Percentiles rank a stretch among this genome's conserved stretches.
These are phyloP conservation scores for Parnassius orleans DNA, from an alignment of 2,888 invertebrate genomes.

Conservation along the genomic window DNA sequence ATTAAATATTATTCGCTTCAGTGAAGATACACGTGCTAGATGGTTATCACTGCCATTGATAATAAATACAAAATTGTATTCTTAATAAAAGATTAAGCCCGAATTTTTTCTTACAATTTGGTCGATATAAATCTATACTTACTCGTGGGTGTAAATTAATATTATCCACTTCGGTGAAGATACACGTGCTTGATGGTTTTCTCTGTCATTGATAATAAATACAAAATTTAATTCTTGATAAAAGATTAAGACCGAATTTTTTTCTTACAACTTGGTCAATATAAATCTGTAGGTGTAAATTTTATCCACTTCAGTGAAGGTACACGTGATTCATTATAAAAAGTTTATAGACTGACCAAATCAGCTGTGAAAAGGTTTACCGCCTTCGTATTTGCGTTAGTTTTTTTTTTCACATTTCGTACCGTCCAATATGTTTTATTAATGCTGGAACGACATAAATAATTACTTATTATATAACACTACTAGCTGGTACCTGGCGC, in stretches of 20 bases:
- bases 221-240: too few relatives aligned
- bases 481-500: too few relatives aligned
- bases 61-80: too few relatives aligned
- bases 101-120: too few relatives aligned
- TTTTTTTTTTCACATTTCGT: not conserved
- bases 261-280: not conserved
- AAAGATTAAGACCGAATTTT: too few relatives aligned
- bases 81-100: too few relatives aligned
- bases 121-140: too few relatives aligned
- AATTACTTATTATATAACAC: too few relatives aligned
- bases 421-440: not conserved
- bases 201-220: too few relatives aligned
- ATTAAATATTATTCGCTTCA: not conserved
- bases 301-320: not conserved
- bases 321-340: slow-evolving; percentile 1
- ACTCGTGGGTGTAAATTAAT: not conserved
- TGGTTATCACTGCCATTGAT: too few relatives aligned
- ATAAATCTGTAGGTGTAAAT: not conserved
- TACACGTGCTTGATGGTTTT: not conserved
- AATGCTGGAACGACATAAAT: too few relatives aligned
- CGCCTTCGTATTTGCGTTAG: not conserved
- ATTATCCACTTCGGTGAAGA: not conserved
- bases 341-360: slow-evolving; percentile 6
- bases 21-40: slow-evolving; percentile 2
- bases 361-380: not conserved